Evolutionary conservation across 2,113 vertebrate genomes (phyloP).

Genomic region (Glaucidium brasilianum): DNA sequence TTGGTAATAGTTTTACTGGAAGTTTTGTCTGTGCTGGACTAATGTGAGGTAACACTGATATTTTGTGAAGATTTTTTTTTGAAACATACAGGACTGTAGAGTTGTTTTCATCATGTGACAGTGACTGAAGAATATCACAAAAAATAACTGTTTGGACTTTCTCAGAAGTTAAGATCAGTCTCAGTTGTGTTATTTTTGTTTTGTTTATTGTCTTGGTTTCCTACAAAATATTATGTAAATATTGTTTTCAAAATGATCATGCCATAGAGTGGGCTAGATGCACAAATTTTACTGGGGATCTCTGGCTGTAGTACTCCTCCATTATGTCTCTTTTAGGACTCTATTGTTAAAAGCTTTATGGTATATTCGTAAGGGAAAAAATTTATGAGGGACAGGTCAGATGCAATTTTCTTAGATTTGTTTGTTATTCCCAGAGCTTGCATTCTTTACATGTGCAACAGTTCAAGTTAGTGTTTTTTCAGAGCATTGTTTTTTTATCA

Average conservation of each 20-base stretch:
- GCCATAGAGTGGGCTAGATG: not conserved
- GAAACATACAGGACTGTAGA: not conserved
- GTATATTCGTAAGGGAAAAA: not conserved
- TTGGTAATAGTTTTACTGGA: not conserved
- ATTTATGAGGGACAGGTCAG: not conserved
- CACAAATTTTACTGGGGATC: not conserved
- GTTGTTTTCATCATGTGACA: not conserved
- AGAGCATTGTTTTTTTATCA: not conserved
- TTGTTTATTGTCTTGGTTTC: not conserved
- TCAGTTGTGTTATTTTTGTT: not conserved
- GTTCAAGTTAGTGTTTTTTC: not conserved
- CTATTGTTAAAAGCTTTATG: not conserved
- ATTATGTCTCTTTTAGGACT: not conserved
- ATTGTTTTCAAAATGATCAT: not conserved
- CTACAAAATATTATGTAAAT: not conserved
- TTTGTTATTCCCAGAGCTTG: not conserved
- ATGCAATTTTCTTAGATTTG: not conserved
- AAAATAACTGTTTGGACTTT: no score
- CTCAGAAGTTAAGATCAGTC: not conserved
- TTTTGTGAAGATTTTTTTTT: not conserved
- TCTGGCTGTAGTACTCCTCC: not conserved
- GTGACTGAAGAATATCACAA: not conserved
- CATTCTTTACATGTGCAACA: not conserved
- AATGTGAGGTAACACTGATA: not conserved
- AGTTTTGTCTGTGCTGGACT: not conserved